A percentile compares a stretch with the other conserved stretches of the same genome.
Evolutionary conservation across 2,113 vertebrate genomes (phyloP).

Genomic region (Promerops cafer): DNA sequence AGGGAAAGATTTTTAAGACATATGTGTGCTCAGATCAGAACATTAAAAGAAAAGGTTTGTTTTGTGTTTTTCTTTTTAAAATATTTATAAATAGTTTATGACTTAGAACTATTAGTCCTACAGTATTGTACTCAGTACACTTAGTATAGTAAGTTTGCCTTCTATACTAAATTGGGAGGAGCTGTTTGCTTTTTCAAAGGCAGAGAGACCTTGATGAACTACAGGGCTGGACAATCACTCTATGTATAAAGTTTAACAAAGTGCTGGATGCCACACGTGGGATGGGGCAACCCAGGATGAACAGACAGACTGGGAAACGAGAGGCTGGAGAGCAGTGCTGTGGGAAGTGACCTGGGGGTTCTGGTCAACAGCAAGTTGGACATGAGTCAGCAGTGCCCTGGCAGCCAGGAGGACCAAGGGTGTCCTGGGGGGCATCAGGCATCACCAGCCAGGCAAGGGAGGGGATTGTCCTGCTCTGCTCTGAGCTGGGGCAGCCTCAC

Average conservation of each 20-base stretch:
- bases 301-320: rapidly evolving
- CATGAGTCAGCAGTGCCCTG: not conserved
- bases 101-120: not conserved
- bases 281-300: not conserved
- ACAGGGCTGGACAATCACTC: not conserved
- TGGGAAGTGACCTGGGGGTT: not conserved
- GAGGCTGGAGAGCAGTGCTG: rapidly evolving
- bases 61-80: not conserved
- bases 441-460: rapidly evolving
- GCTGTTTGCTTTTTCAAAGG: not conserved
- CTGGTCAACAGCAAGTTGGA: rapidly evolving
- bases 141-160: not conserved
- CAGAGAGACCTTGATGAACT: too few relatives aligned
- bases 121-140: not conserved
- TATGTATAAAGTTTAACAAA: not conserved
- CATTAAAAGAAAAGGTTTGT: not conserved
- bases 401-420: rapidly evolving
- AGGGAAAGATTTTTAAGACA: not conserved
- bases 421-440: not conserved
- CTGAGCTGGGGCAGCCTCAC: rapidly evolving
- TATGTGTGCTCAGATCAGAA: not conserved
- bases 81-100: not conserved
- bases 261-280: rapidly evolving
- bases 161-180: not conserved
- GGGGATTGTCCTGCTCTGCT: not conserved